phyloP scores from a whole-genome alignment of 2,888 invertebrate species.

The Rhodophaea formosa region DNA sequence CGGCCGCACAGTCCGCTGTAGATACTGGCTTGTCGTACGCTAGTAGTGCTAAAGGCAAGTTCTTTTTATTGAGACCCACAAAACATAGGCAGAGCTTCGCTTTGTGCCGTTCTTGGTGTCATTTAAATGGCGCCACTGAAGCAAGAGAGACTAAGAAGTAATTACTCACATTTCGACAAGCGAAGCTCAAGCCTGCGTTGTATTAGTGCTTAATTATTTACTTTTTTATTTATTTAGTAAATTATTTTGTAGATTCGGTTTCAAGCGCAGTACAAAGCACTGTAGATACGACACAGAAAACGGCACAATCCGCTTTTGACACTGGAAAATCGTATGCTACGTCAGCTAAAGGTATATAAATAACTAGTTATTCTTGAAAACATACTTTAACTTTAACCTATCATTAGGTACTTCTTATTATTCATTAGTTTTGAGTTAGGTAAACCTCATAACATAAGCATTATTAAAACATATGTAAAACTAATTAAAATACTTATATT shows the following conservation, averaged over 20 bases:
- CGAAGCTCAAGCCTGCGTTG: too few species aligned
- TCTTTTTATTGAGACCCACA: constrained; percentile 9
- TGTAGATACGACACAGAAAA: constrained; percentile 54
- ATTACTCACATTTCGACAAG: too few species aligned
- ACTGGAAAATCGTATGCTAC: constrained; percentile 55
- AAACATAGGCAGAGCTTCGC: neutral
- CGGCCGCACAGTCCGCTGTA: constrained; percentile 45
- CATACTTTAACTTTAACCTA: too few species aligned
- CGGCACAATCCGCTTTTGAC: constrained; percentile 50
- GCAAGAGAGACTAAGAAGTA: too few species aligned
- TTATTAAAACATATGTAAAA: too few species aligned
- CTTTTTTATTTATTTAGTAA: neutral
- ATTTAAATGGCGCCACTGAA: too few species aligned
- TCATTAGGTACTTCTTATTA: too few species aligned
- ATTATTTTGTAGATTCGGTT: constrained; percentile 51
- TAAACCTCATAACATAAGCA: too few species aligned
- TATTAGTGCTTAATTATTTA: neutral
- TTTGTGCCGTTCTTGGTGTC: neutral
- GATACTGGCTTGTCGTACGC: constrained; percentile 33
- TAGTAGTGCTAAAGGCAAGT: constrained; percentile 26
- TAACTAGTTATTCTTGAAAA: too few species aligned
- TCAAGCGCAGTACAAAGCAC: constrained; percentile 47
- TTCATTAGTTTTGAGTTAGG: too few species aligned
- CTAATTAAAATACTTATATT: too few species aligned
- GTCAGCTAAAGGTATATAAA: constrained; percentile 57